Conservation (phyloP, 2,797 vertebrate genomes). For the Tapera naevia region DNA sequence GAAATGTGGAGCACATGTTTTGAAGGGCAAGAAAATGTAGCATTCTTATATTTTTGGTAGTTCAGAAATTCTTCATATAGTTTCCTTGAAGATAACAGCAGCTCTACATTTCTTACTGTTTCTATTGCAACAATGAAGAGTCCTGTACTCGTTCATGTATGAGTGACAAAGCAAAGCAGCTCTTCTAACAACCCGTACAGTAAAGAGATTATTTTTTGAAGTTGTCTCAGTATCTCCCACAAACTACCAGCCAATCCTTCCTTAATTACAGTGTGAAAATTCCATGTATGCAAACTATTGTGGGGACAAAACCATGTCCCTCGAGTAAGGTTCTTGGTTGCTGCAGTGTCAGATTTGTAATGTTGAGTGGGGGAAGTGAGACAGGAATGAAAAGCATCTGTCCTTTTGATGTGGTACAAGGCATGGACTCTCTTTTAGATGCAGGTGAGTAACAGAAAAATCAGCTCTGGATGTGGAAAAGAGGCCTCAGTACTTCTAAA, state of each 20-base stretch:
- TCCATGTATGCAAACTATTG: neutral
- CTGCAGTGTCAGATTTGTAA: neutral
- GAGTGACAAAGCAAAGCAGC: neutral
- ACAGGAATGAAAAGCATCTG: neutral
- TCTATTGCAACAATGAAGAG: neutral
- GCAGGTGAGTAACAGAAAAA: neutral
- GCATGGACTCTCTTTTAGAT: neutral
- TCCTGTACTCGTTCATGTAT: neutral
- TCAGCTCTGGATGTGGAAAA: neutral
- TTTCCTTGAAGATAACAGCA: neutral
- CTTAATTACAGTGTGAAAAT: neutral
- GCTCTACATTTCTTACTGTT: neutral
- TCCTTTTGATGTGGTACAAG: neutral
- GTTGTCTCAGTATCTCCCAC: neutral
- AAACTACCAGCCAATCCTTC: conserved; percentile 3
- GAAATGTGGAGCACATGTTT: neutral
- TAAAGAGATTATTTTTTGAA: neutral
- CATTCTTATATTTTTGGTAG: neutral
- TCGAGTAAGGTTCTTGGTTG: neutral
- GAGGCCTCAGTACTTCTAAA: neutral
- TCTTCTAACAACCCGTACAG: neutral
- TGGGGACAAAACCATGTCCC: neutral
- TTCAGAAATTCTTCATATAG: neutral
- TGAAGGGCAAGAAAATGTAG: neutral
- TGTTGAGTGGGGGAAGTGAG: neutral